Evolutionary conservation across 2,113 vertebrate species (phyloP).

Genomic region (Uria aalge): DNA sequence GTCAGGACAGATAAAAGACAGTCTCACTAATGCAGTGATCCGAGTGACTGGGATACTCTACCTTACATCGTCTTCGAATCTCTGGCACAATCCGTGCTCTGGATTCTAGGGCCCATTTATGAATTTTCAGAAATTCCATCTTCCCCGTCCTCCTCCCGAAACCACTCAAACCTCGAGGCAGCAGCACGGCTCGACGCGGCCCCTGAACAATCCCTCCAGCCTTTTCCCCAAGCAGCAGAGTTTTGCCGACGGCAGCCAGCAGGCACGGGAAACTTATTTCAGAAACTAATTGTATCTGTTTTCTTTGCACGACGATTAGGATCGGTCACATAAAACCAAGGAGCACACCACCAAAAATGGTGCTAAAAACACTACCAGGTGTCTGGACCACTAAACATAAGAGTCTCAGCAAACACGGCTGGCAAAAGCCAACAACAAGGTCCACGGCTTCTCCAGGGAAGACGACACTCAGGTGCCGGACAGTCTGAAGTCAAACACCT

Average conservation of each 20-base stretch:
- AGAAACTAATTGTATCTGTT: background rate
- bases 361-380: background rate
- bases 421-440: background rate
- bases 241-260: background rate
- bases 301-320: background rate
- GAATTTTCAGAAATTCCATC: background rate
- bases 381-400: background rate
- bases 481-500: background rate
- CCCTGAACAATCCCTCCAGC: background rate
- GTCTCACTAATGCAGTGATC: background rate
- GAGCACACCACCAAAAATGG: background rate
- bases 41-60: background rate
- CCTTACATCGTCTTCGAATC: background rate
- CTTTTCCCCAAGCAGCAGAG: background rate
- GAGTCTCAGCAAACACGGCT: background rate
- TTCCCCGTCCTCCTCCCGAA: background rate
- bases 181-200: background rate
- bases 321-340: background rate
- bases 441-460: background rate
- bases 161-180: background rate
- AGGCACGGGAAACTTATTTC: background rate
- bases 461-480: background rate
- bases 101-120: background rate
- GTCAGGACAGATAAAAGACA: background rate
- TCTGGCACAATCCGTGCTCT: background rate